Evolutionary conservation across 1,140 invertebrate species (phyloP).

Genomic region (Geopemphigus sp.): DNA sequence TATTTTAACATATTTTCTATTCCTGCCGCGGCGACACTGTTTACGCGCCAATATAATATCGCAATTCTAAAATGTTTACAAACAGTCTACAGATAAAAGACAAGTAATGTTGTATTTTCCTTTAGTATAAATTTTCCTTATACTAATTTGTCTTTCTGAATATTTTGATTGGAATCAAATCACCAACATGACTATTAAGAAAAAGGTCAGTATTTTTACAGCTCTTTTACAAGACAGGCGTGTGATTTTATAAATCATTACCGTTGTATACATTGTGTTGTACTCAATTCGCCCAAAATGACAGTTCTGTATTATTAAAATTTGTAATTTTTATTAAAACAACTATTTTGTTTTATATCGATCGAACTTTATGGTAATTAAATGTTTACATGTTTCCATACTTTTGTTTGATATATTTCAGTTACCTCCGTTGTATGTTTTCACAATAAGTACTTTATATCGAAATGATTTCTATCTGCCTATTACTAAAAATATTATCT

Average conservation of each 20-base stretch:
- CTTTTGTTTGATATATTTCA: too few species aligned
- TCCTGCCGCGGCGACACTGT: not conserved
- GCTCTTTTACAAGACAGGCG: not conserved
- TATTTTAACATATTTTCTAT: not conserved
- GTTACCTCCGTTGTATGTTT: too few species aligned
- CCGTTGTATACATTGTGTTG: not conserved
- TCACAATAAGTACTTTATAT: too few species aligned
- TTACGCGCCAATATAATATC: conserved; percentile 10
- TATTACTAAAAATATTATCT: too few species aligned
- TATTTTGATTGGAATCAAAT: not conserved
- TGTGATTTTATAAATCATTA: not conserved
- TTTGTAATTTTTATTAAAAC: not conserved
- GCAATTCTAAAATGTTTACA: conserved; percentile 25
- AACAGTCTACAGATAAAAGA: conserved; percentile 44
- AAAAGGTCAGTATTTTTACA: conserved; percentile 19
- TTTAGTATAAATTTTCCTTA: too few species aligned
- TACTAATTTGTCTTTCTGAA: not conserved
- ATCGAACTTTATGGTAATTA: too few species aligned
- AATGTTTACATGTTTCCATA: too few species aligned
- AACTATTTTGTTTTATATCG: too few species aligned
- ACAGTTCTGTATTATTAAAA: not conserved
- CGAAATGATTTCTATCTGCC: too few species aligned
- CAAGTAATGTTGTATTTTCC: not conserved
- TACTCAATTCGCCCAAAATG: not conserved
- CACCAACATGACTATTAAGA: conserved; percentile 27